These are phyloP conservation scores for Clunio marinus DNA, from an alignment of 2,888 invertebrate species.

Conservation along the genomic window DNA sequence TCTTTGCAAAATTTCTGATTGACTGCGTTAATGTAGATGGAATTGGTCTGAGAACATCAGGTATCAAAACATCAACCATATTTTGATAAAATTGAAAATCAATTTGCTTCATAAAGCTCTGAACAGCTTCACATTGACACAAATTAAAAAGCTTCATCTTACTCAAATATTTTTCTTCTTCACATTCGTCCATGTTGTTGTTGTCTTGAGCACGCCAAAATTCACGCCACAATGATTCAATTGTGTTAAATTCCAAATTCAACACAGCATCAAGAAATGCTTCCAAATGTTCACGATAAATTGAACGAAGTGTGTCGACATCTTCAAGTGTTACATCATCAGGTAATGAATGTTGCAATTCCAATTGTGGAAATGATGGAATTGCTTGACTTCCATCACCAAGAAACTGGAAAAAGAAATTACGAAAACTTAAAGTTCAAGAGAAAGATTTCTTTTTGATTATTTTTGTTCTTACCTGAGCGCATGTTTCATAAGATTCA, in stretches of 20 bases:
- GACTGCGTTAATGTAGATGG: conserved; percentile 91
- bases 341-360: conserved; percentile 61
- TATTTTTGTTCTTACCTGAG: conserved; percentile 47
- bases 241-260: conserved; percentile 81
- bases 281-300: conserved; percentile 88
- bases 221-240: conserved; percentile 85
- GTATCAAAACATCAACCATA: conserved; percentile 91
- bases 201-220: conserved; percentile 87
- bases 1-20: conserved; percentile 88
- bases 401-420: conserved; percentile 60
- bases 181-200: conserved; percentile 69
- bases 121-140: conserved; percentile 48
- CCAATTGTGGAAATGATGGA: conserved; percentile 73
- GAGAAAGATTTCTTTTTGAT: too few relatives aligned
- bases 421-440: background rate
- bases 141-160: conserved; percentile 55
- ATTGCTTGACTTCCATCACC: conserved; percentile 74
- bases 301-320: conserved; percentile 70
- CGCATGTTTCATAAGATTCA: conserved; percentile 50
- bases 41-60: conserved; percentile 91
- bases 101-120: conserved; percentile 52
- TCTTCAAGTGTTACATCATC: conserved; percentile 74
- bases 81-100: conserved; percentile 94
- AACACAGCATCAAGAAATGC: conserved; percentile 88
- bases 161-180: conserved; percentile 72